phyloP scores from a whole-genome alignment of 2,888 invertebrate species.

The Chalcosyrphus nemorum region DNA sequence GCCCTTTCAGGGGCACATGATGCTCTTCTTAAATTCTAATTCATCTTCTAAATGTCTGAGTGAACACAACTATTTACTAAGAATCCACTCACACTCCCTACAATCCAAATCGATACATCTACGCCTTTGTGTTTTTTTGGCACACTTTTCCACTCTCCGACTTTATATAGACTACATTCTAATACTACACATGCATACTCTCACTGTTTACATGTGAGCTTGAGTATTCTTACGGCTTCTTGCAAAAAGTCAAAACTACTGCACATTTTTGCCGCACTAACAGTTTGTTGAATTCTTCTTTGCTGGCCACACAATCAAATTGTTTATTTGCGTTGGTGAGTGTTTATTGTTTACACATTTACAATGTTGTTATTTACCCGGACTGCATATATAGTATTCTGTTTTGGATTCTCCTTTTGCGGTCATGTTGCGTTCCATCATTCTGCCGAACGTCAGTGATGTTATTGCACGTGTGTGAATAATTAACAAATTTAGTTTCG shows the following conservation, averaged over 20 bases:
- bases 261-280: background rate
- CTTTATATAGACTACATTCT: background rate
- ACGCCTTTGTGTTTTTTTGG: background rate
- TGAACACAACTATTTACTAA: too few species aligned
- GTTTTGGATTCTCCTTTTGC: background rate
- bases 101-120: too few species aligned
- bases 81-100: too few species aligned
- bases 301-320: background rate
- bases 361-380: background rate
- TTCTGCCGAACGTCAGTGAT: background rate
- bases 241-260: background rate
- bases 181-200: background rate
- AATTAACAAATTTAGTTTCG: background rate
- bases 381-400: too few species aligned
- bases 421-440: background rate
- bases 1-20: too few species aligned
- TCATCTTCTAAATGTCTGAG: too few species aligned
- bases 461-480: background rate
- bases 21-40: too few species aligned
- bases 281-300: background rate
- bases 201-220: background rate
- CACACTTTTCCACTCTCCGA: background rate
- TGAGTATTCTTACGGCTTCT: background rate
- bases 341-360: background rate
- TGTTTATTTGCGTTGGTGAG: background rate